Evolutionary conservation across 2,797 vertebrate species (phyloP).

Genomic region (Myotis pilosus): DNA sequence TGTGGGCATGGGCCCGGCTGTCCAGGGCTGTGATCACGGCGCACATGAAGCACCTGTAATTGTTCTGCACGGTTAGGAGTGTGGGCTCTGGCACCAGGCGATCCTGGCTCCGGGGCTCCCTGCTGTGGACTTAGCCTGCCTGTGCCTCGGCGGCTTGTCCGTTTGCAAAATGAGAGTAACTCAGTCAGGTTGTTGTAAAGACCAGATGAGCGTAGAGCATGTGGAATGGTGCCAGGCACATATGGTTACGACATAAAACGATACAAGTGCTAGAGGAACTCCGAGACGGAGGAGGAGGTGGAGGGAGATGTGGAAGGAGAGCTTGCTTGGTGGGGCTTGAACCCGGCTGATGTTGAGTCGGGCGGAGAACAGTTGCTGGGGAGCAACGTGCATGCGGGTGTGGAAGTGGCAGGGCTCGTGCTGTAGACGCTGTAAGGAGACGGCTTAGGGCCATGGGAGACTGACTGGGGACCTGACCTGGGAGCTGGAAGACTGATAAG

Average conservation of each 20-base stretch:
- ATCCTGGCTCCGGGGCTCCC: neutral
- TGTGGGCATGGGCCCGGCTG: neutral
- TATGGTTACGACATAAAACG: neutral
- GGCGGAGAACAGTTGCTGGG: neutral
- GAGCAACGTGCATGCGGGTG: neutral
- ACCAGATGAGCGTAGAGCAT: neutral
- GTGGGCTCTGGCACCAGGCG: neutral
- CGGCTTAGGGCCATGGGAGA: neutral
- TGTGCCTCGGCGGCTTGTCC: neutral
- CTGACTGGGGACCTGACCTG: neutral
- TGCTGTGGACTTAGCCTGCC: neutral
- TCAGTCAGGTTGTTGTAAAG: neutral
- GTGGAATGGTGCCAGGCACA: neutral
- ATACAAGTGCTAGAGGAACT: neutral
- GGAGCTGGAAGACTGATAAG: neutral
- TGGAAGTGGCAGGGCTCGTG: neutral
- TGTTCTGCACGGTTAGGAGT: neutral
- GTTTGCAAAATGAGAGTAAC: neutral
- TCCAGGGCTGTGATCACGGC: neutral
- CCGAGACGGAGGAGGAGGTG: neutral
- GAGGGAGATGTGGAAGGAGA: neutral
- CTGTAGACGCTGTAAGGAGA: neutral
- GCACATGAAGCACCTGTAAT: neutral
- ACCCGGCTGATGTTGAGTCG: neutral
- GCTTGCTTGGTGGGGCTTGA: neutral